phyloP scores from a whole-genome alignment of 1,140 invertebrate species.

The Phocides pigmalion region DNA sequence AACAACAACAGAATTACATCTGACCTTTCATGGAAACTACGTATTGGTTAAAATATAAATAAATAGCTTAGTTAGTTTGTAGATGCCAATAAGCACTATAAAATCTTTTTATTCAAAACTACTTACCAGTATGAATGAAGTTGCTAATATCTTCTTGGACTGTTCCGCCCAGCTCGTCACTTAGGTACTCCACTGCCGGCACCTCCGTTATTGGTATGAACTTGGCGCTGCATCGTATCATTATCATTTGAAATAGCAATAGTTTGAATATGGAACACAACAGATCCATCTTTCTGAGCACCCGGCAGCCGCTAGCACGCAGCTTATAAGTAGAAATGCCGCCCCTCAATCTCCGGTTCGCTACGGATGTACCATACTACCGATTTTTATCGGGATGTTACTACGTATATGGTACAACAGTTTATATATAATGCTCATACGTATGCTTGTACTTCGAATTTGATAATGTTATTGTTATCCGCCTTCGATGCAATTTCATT shows the following conservation, averaged over 20 bases:
- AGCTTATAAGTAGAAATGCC: constrained; percentile 56
- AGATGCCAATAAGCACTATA: too few relatives aligned
- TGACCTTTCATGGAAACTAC: too few relatives aligned
- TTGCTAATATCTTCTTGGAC: constrained; percentile 72
- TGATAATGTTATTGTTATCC: constrained; percentile 45
- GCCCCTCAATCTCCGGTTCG: constrained; percentile 39
- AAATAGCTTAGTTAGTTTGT: too few relatives aligned
- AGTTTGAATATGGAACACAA: constrained; percentile 73
- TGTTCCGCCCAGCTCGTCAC: constrained; percentile 46
- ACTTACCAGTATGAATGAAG: constrained; percentile 73
- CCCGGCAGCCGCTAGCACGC: constrained; percentile 59
- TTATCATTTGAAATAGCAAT: constrained; percentile 67
- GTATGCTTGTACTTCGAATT: constrained; percentile 74
- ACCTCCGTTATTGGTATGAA: constrained; percentile 48
- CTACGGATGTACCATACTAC: constrained; percentile 52
- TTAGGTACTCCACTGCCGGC: constrained; percentile 40
- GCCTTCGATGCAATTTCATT: constrained; percentile 61
- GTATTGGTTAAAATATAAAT: too few relatives aligned
- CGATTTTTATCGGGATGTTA: constrained; percentile 31
- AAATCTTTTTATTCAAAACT: constrained; percentile 6
- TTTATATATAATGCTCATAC: constrained; percentile 44
- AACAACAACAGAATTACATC: too few relatives aligned
- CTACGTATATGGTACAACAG: constrained; percentile 8
- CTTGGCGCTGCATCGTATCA: constrained; percentile 63
- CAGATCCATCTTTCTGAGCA: constrained; percentile 70